phyloP scores from a whole-genome alignment of 2,797 vertebrate species.

The Meriones psammophilus region DNA sequence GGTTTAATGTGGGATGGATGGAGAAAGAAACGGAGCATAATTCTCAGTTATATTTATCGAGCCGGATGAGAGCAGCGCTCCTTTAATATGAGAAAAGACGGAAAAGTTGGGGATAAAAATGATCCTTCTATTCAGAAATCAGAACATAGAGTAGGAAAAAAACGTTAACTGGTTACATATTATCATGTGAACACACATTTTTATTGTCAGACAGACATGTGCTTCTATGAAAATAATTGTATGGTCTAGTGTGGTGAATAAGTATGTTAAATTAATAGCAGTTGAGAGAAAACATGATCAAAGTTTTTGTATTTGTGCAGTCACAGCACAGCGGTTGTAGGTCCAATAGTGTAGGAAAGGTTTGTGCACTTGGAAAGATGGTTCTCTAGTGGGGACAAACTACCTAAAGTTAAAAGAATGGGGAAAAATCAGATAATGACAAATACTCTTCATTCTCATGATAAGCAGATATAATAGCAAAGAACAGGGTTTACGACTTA shows the following conservation, averaged over 20 bases:
- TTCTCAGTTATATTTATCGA: conserved; percentile 25
- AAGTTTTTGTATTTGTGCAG: neutral
- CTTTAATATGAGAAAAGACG: conserved; percentile 25
- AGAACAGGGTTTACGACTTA: neutral
- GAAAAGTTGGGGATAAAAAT: conserved; percentile 20
- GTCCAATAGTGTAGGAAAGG: neutral
- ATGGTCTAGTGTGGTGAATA: neutral
- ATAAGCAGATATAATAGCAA: neutral
- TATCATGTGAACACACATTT: neutral
- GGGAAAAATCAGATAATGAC: neutral
- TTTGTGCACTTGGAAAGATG: neutral
- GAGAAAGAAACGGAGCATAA: neutral
- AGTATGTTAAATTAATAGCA: conserved; percentile 15
- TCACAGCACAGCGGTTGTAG: neutral
- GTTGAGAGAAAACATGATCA: neutral
- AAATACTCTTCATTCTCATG: neutral
- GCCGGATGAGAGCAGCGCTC: neutral
- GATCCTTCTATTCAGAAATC: conserved; percentile 45
- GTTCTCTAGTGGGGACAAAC: neutral
- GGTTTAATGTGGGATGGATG: neutral
- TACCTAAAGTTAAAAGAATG: neutral
- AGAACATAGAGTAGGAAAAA: neutral
- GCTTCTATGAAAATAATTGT: conserved; percentile 5
- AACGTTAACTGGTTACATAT: neutral
- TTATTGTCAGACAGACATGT: neutral